Base-by-base conservation (phyloP, 2,797 vertebrate species). In the Sebastes vulpes region DNA sequence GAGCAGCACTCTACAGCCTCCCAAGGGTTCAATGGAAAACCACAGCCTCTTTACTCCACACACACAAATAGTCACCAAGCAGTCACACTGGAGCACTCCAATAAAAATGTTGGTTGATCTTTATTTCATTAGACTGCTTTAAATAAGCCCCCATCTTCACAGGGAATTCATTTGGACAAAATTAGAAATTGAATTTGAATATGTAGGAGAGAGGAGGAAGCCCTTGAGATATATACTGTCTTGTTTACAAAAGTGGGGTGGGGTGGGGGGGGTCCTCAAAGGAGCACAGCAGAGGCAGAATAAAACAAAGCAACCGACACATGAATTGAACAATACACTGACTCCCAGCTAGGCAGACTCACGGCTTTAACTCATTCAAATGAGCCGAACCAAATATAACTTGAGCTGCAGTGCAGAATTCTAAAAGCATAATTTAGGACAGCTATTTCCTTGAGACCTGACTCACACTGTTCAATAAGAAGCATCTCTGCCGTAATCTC, bases 121-220 rank as follows among this genome's bases (percentile, higher is more conserved):
- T 86, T 88, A 92, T 93, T 94, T 92, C 83, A 91, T 91, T 85
- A 87, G 85, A 76, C 79, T 65, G 71, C 83, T 84, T 90, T 89
- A 87, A 90, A 88, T 85, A 80, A 79, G 72, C 28, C 50, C 26
- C 26, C 42, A 29, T 86, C 87, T 89, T 93, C 91, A 89, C 56
- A 85, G 79, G 83, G 87, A 92, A 90, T 90, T 90, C 68, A 83
- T 90, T 83, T 85, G 70, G 81, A 89, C 81, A 85, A 92, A 91
- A 91, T 92, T 90, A 91, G 90, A 92, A 91, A 85, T 50, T 77
- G 64, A 85, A 92, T 93, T 87, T 94, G 87, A 93, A 92, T 95
- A 91, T 89, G 88, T 32, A 90, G 72, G 52, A 90, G 82, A 77
- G 74, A 59, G 50, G 71, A 89, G 75, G 83, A 89, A 88, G 79